Evolutionary conservation across 2,888 invertebrate genomes (phyloP), one percentile per base, ranked within the genome.

Genomic region (Tinea trinotella): DNA sequence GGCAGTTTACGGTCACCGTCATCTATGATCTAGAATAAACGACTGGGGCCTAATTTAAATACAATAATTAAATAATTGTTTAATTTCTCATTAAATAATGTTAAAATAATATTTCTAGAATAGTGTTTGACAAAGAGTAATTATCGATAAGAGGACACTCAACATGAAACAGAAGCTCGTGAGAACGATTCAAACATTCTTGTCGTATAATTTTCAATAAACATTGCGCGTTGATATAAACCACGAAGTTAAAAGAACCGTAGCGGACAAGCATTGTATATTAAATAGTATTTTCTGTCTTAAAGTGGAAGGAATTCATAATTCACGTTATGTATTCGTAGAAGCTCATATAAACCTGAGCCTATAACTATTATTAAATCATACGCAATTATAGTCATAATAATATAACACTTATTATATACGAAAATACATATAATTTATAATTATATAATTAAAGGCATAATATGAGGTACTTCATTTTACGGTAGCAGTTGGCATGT

Each of bases 151-250:
- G 50, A 50, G 50, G 9, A 50, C 12, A 50, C 24, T 50, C 50
- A 50, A 50, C 24, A 50, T 24, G 24, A 50, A 50, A 50, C 24
- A 24, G 50, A 22, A 24, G 48, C 22, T 24, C 50, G 50, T 50
- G 50, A 50, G 50, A 24, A 24, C 22, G 24, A 24, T n/a, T n/a
- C 46, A 13, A 15, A 7, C 40, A 40, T 40, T 40, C n/a, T 40
- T 40, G 13, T 30, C 40, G 40, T 6, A 40, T 12, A n/a, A n/a
- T 4, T 2, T n/a, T 15, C 40, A 13, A 40, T 40, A n/a, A 40
- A 40, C 40, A 40, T 13, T 40, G 40, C 40, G 12, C 13, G 40
- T 40, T 4, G n/a, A 40, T 15, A 40, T 13, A 40, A 15, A 40
- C 40, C 7, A 13, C 2, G 13, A 2, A 13, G 4, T 15, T 7